Evolutionary conservation across 2,888 invertebrate genomes (phyloP).

Genomic region (Rhogogaster chlorosoma): DNA sequence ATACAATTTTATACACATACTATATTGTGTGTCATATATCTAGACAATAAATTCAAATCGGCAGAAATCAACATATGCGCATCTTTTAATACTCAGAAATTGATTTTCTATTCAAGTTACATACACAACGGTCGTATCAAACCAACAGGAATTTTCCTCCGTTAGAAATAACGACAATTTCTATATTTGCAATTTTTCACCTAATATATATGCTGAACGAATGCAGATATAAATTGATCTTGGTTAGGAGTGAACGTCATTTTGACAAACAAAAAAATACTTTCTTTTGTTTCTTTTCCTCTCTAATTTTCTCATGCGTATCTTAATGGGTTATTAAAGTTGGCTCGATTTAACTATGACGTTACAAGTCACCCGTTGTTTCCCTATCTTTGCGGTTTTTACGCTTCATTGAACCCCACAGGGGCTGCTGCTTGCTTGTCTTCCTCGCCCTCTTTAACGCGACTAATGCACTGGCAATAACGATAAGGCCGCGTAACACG

Average conservation of each 20-base stretch:
- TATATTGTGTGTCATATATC: neutral
- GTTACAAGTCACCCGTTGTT: slow-evolving; percentile 2
- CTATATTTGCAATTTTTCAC: neutral
- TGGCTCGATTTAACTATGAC: slow-evolving; percentile 1
- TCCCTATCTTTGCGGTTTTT: slow-evolving; percentile 34
- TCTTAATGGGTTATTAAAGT: neutral
- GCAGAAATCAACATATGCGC: neutral
- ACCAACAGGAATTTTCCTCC: neutral
- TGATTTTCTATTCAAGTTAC: neutral
- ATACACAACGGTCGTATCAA: neutral
- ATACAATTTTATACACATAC: neutral
- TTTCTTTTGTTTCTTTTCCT: neutral
- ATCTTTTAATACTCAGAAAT: neutral
- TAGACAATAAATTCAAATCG: neutral
- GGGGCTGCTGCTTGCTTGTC: slow-evolving; percentile 3
- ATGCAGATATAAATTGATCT: neutral
- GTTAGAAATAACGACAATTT: neutral
- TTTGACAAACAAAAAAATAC: too few species aligned
- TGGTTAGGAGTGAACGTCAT: too few species aligned
- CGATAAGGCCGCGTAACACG: slow-evolving; percentile 32
- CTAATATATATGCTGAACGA: neutral
- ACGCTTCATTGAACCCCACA: neutral
- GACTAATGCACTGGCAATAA: slow-evolving; percentile 43
- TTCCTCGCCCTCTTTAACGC: slow-evolving; percentile 13
- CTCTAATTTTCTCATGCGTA: neutral